Evolutionary conservation across 1,140 invertebrate species (phyloP), one percentile per base, ranked within the genome.

Genomic region (Riptortus pedestris): DNA sequence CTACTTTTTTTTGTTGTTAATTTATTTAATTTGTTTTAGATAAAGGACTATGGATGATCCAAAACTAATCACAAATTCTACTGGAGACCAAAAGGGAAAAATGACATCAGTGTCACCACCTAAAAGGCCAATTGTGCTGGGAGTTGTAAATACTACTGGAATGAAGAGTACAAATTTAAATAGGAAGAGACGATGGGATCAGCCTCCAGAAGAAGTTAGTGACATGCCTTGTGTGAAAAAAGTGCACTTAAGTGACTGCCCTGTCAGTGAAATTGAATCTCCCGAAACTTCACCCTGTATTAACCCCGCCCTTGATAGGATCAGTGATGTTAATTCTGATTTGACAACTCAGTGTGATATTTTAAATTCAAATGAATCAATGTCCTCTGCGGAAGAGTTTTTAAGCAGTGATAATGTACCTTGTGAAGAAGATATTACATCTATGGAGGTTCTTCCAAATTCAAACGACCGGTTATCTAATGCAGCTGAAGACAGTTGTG

Each of bases 121-220:
- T 24, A 55, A 55, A 55, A 63, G 55, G 31, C 31, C 43, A 7
- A 48, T 66, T 28, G 58, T 66, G 9, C 28, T 66, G 11, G 65
- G 65, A 18, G 59, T 66, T 27, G 65, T 66, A 18, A 51, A 66
- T 60, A 59, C 62, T 12, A 12, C 62, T 14, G 59, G 57, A 3
- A 66, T 66, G 22, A 66, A 66, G 31, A 55, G 62, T 33, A 38
- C 43, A 9, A 66, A 43, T 24, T 52, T 60, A 4, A 62, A 60
- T 29, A 59, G 65, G 28, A 66, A 66, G 45, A 57, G 65, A 27
- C 51, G 65, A 45, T 66, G 65, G 65, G 65, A 66, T 33, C 65
- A 66, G 31, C 27, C 45, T 14, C 62, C 62, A 22, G 61, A 51
- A n/a, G 33, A 45, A 2, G 24, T 26, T 28, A 18, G 26, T 48